Evolutionary conservation across 1,140 invertebrate genomes (phyloP), one percentile per base, ranked within the genome.

Genomic region (Trissolcus basalis): DNA sequence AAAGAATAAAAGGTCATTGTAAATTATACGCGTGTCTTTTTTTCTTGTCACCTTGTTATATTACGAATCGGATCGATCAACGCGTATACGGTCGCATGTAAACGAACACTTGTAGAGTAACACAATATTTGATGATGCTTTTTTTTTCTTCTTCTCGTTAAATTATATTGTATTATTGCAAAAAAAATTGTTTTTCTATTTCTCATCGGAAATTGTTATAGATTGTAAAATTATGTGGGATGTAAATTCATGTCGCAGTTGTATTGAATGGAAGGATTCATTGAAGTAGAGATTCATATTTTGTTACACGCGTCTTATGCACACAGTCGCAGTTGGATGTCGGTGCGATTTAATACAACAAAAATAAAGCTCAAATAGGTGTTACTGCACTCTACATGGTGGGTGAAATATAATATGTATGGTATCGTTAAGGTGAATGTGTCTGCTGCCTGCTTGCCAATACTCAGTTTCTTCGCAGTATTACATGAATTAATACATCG

Each of bases 371-470:
- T 67, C 41, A 39, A 55, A 73, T 65, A 73, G 70, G 58, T 68
- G 45, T 67, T 67, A 58, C 63, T 68, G 48, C 48, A 75, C 59
- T 68, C 32, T 74, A 53, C 53, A 63, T 68, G 48, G 53, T 68
- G 50, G 47, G 71, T 75, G 71, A 75, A 75, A 75, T 68, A 75
- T 68, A 75, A 75, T 75, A 75, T 75, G 58, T 59, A 68, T 68
- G 71, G 64, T 53, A 75, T 63, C 56, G 45, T 45, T 61, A 53
- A 74, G 63, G 71, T 74, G 71, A 74, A 74, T 68, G 70, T 53
- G 58, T 61, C 61, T 73, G 35, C 39, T 61, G 50, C 53, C 44
- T 12, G 56, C 67, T 68, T 61, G 50, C 39, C 56, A 74, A 63
- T 68, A 58, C 58, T 63, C 58, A 74, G 71, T 68, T 63, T 58